Evolutionary conservation across 2,113 vertebrate genomes (phyloP).

Genomic region (Gracilinanus agilis): DNA sequence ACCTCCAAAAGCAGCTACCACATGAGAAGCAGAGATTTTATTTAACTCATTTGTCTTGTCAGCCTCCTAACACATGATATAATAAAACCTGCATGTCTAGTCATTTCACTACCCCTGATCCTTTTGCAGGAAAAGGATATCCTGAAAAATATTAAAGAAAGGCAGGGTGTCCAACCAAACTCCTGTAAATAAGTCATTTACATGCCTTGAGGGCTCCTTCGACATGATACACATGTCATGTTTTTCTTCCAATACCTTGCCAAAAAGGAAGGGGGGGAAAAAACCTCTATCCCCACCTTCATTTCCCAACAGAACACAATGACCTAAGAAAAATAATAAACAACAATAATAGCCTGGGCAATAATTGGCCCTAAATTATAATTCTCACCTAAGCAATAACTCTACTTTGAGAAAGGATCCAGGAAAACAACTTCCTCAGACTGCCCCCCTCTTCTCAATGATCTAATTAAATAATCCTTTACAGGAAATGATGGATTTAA

Average conservation of each 20-base stretch:
- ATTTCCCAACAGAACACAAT: background rate
- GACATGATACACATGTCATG: slow-evolving; percentile 63
- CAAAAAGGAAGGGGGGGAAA: slow-evolving; percentile 42
- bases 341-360: background rate
- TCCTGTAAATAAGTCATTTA: slow-evolving; percentile 79
- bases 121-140: slow-evolving; percentile 82
- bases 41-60: slow-evolving; percentile 85
- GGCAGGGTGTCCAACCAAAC: slow-evolving; percentile 72
- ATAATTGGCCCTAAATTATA: rapidly evolving
- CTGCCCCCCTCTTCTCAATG: background rate
- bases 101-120: slow-evolving; percentile 65
- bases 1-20: slow-evolving; percentile 78
- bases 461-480: background rate
- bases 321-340: background rate
- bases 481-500: background rate
- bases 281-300: background rate
- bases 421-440: rapidly evolving
- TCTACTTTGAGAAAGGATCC: rapidly evolving
- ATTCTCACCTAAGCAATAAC: background rate
- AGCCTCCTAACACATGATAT: slow-evolving; percentile 83
- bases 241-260: slow-evolving; percentile 56
- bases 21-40: slow-evolving; percentile 77
- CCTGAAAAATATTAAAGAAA: slow-evolving; percentile 81
- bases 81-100: slow-evolving; percentile 68
- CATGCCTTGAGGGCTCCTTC: slow-evolving; percentile 64